Evolutionary conservation across 2,797 vertebrate genomes (phyloP).

Genomic region (Megaceryle alcyon): DNA sequence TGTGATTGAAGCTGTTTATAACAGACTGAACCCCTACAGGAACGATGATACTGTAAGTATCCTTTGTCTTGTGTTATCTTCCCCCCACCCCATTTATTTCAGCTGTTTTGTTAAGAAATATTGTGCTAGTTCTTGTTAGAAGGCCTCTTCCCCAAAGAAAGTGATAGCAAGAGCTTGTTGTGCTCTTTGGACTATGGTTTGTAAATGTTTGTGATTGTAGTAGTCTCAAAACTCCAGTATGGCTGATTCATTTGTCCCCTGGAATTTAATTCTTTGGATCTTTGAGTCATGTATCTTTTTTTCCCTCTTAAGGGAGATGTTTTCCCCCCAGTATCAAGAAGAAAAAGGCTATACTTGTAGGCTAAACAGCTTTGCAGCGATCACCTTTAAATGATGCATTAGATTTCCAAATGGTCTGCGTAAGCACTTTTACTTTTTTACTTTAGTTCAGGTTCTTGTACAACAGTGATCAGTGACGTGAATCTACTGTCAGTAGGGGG

Average conservation of each 20-base stretch:
- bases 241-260: background rate
- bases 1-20: constrained; percentile 99
- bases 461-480: background rate
- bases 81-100: background rate
- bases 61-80: background rate
- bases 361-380: background rate
- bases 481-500: background rate
- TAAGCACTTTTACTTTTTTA: background rate
- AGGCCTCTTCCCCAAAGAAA: background rate
- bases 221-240: background rate
- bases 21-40: constrained; percentile 98
- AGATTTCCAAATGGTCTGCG: background rate
- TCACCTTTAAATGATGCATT: background rate
- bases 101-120: constrained; percentile 8
- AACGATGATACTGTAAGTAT: constrained; percentile 99
- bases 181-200: background rate
- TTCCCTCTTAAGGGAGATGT: background rate
- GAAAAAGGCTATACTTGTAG: background rate
- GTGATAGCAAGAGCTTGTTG: background rate
- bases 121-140: background rate
- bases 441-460: background rate
- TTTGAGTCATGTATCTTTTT: background rate
- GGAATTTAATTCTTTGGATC: background rate
- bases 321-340: background rate
- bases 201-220: background rate